Conservation (phyloP, 1,140 invertebrate species). For the Coptotermes formosanus region DNA sequence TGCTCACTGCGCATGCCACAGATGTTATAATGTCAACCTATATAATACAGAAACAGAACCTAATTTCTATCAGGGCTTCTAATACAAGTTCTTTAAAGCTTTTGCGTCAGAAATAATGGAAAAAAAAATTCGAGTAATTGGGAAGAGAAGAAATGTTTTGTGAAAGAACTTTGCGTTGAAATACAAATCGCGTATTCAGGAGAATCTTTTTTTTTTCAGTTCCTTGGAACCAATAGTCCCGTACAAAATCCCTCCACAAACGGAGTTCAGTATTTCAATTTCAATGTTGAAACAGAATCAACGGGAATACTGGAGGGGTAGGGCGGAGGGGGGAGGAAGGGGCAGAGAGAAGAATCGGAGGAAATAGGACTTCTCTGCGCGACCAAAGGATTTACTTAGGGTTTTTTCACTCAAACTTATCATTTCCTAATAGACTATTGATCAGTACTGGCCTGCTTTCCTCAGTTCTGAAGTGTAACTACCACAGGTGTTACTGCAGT, state of each 20-base stretch:
- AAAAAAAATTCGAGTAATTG: background rate
- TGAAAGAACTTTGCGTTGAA: background rate
- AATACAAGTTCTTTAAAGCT: too few species aligned
- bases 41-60: too few species aligned
- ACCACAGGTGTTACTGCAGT: too few species aligned
- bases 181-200: background rate
- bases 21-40: too few species aligned
- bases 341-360: background rate
- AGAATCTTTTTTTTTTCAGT: background rate
- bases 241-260: background rate
- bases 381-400: background rate
- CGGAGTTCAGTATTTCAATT: background rate
- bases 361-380: background rate
- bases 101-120: too few species aligned
- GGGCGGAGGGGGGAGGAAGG: background rate
- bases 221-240: background rate
- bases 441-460: too few species aligned
- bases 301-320: too few species aligned
- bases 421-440: background rate
- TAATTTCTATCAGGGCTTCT: too few species aligned
- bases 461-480: too few species aligned
- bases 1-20: too few species aligned
- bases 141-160: background rate
- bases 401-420: background rate
- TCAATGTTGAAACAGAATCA: background rate